Conservation (phyloP, 2,113 vertebrate genomes). For the Sturnus vulgaris region DNA sequence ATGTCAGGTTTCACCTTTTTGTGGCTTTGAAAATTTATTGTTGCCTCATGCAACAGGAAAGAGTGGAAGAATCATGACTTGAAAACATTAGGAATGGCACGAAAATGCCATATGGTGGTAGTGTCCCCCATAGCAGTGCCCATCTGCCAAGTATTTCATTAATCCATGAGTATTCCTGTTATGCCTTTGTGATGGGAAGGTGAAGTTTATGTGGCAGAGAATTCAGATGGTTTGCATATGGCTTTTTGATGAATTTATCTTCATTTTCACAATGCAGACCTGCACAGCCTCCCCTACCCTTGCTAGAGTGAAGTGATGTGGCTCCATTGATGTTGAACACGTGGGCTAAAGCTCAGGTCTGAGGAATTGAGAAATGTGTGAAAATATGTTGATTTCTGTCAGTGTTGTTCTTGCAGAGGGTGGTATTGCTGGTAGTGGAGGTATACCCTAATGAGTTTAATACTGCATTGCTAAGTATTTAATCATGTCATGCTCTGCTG, state of each 20-base stretch:
- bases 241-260: background rate
- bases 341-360: background rate
- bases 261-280: background rate
- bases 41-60: background rate
- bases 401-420: slow-evolving; percentile 15
- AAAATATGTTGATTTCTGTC: background rate
- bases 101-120: background rate
- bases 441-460: slow-evolving; percentile 46
- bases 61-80: background rate
- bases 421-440: background rate
- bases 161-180: background rate
- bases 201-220: background rate
- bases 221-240: background rate
- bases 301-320: background rate
- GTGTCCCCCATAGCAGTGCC: background rate
- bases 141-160: background rate
- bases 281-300: background rate
- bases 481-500: slow-evolving; percentile 51
- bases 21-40: background rate
- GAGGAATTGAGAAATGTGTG: rapidly evolving
- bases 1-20: background rate
- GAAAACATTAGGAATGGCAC: background rate
- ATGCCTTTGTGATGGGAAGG: background rate
- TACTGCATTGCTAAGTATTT: slow-evolving; percentile 8
- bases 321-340: background rate